Conservation (phyloP, 2,888 invertebrate genomes). For the Euclidia mi region DNA sequence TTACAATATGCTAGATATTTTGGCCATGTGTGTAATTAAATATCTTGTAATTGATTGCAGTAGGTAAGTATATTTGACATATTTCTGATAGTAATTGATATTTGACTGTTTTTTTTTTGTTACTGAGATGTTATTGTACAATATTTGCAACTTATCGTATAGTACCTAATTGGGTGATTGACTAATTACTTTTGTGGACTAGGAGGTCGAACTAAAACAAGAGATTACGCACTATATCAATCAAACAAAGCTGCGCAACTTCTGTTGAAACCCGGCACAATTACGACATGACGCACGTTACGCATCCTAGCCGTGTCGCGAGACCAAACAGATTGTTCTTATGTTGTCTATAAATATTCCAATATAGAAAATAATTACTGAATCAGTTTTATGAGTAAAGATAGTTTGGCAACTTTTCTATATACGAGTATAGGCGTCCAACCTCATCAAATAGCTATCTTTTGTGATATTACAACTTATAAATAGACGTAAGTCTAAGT, state of each 20-base stretch:
- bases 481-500: conserved; percentile 21
- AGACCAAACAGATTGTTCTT: conserved; percentile 37
- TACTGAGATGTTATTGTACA: conserved; percentile 8
- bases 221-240: conserved; percentile 86
- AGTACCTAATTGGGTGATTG: conserved; percentile 47
- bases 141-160: conserved; percentile 12
- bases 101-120: background rate
- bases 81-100: conserved; percentile 11
- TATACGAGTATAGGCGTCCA: conserved; percentile 8
- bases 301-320: conserved; percentile 69
- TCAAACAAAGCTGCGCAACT: conserved; percentile 83
- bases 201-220: conserved; percentile 72
- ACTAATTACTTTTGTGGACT: conserved; percentile 60
- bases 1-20: conserved; percentile 61
- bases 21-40: conserved; percentile 34
- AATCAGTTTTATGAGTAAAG: conserved; percentile 16
- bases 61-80: conserved; percentile 1
- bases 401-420: conserved; percentile 17
- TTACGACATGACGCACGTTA: conserved; percentile 79
- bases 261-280: conserved; percentile 76
- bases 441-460: background rate
- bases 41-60: conserved; percentile 7
- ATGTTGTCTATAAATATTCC: conserved; percentile 2
- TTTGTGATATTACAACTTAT: background rate
- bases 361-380: conserved; percentile 10